Percentiles rank a stretch among this genome's conserved stretches.
Evolutionary conservation across 2,797 vertebrate species (phyloP).

Genomic region (Cichlasoma orientale): DNA sequence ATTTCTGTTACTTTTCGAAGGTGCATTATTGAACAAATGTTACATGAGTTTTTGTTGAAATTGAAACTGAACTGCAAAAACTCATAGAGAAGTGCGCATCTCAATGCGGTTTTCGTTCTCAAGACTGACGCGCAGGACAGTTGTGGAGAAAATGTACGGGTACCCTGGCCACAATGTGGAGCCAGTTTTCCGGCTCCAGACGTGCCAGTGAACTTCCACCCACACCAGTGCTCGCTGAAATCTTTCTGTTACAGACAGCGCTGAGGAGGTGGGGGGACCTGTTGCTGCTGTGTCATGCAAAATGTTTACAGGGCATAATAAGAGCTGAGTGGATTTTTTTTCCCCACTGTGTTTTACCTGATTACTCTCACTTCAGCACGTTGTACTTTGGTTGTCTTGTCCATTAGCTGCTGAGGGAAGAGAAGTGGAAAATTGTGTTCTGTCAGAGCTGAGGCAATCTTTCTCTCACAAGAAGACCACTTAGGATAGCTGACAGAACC

Average conservation of each 20-base stretch:
- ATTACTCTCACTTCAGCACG: constrained; percentile 32
- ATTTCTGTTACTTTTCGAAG: not conserved
- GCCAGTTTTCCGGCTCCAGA: constrained; percentile 63
- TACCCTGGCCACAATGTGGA: constrained; percentile 54
- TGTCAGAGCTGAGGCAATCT: constrained; percentile 39
- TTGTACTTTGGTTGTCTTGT: constrained; percentile 26
- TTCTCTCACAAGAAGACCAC: constrained; percentile 55
- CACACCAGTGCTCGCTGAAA: constrained; percentile 37
- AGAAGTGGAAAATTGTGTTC: constrained; percentile 47
- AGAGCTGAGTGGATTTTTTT: constrained; percentile 23
- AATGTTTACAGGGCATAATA: constrained; percentile 36
- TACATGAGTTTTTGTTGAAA: not conserved
- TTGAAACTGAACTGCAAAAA: not conserved
- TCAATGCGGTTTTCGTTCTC: constrained; percentile 16
- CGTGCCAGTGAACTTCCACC: constrained; percentile 58
- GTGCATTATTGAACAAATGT: not conserved
- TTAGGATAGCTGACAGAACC: constrained; percentile 55
- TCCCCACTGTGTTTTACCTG: constrained; percentile 9
- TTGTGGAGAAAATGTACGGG: constrained; percentile 56
- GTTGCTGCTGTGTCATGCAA: constrained; percentile 41
- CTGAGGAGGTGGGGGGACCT: not conserved
- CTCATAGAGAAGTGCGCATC: not conserved
- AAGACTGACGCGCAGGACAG: not conserved
- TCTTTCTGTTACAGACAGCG: constrained; percentile 4
- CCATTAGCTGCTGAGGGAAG: constrained; percentile 31